Evolutionary conservation across 2,888 invertebrate genomes (phyloP), one percentile per base, ranked within the genome.

Genomic region (Drosophila neotestacea): DNA sequence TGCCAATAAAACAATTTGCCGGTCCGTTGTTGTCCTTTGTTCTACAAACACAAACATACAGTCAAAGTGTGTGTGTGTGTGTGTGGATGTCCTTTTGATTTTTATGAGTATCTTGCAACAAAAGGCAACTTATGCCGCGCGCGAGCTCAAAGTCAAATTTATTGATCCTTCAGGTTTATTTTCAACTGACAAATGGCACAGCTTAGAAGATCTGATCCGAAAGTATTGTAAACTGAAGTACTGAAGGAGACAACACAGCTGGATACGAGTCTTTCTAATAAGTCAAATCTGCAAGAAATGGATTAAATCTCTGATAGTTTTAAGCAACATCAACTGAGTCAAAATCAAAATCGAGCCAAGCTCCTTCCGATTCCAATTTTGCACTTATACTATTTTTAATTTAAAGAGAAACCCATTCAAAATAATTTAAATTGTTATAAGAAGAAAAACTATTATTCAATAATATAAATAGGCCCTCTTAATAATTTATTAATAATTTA

Each of bases 1-100:
- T 88, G 83, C 67, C 85, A 89, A 85, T 85, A 89, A 89, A 89
- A 82, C 89, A 85, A 85, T 85, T 85, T 85, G 88, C 62, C 60
- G 71, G 69, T 41, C 64, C 68, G 67, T 77, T 81, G 63, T 62
- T 51, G 39, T 52, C 66, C 64, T 73, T 84, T 84, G 81, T 85
- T 73, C 61, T 28, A 11, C 44, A 47, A 64, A 74, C 46, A 63
- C 58, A 70, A 73, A 76, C 63, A 78, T 28, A 41, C 55, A 42
- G 27, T 28, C 9, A 30, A 30, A 47, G 47, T 30, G 30, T 38
- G 6, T 51, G 47, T 34, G 30, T 42, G 5, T 51, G 47, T 30
- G 22, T 47, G 50, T 59, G 59, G 27, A 32, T 62, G 59, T 60
- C 16, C 58, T 59, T 60, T 62, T 70, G 60, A 58, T 70, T 61